Evolutionary conservation across 1,140 invertebrate species (phyloP).

Genomic region (Heterodera carotae): DNA sequence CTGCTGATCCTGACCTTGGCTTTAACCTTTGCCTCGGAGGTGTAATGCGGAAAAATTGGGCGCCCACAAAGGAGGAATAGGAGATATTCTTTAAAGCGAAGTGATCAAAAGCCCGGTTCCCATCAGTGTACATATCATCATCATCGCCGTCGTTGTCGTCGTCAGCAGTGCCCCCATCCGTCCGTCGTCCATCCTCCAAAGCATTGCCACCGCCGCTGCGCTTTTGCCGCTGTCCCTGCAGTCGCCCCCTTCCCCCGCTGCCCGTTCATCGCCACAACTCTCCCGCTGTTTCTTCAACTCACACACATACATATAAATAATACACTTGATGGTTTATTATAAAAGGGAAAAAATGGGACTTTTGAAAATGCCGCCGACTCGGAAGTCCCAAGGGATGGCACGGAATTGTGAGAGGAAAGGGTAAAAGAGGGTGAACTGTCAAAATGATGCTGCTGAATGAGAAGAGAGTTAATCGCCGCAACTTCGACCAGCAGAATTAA

Average conservation of each 20-base stretch:
- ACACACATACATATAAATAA: not conserved
- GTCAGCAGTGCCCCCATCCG: not conserved
- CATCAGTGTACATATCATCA: not conserved
- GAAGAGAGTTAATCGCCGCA: slow-evolving; percentile 6
- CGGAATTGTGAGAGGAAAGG: slow-evolving; percentile 23
- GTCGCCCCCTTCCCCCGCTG: not conserved
- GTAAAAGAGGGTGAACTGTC: slow-evolving; percentile 1
- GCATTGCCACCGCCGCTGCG: too few species aligned
- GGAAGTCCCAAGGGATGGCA: not conserved
- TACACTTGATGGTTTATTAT: not conserved
- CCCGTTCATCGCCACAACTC: not conserved
- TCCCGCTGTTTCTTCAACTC: not conserved
- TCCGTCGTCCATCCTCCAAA: too few species aligned
- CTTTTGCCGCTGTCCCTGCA: not conserved
- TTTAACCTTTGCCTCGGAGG: slow-evolving; percentile 19
- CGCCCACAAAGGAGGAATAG: slow-evolving; percentile 17
- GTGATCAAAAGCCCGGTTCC: not conserved
- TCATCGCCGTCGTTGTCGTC: too few species aligned
- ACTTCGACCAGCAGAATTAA: not conserved
- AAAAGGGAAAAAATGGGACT: not conserved
- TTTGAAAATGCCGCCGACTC: not conserved
- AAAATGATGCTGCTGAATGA: not conserved
- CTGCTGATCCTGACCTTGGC: slow-evolving; percentile 4
- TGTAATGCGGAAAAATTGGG: slow-evolving; percentile 33
- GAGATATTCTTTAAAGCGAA: not conserved